Percentiles rank a stretch among this genome's conserved stretches.
phyloP scores from a whole-genome alignment of 2,113 vertebrate genomes.

The Mormyrus lacerda region DNA sequence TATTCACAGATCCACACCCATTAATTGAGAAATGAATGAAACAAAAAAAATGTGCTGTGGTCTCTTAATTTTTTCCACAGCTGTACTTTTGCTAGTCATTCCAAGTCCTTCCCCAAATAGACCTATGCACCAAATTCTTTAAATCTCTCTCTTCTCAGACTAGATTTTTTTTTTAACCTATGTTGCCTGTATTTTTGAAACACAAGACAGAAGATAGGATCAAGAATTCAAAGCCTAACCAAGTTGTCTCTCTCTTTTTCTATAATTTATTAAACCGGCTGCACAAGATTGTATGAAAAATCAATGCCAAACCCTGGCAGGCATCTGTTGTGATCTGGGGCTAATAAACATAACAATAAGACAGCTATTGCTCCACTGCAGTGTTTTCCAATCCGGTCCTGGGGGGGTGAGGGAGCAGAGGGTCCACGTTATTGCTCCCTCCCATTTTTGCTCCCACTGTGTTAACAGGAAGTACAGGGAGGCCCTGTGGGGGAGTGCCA shows the following conservation, averaged over 20 bases:
- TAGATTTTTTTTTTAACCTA: background rate
- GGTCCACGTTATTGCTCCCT: background rate
- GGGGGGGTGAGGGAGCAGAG: background rate
- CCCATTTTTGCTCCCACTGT: background rate
- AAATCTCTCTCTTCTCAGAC: background rate
- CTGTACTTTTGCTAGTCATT: background rate
- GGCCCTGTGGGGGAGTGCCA: slow-evolving; percentile 38
- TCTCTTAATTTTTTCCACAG: too few species aligned
- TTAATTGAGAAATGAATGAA: too few species aligned
- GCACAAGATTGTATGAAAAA: background rate
- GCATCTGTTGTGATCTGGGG: background rate
- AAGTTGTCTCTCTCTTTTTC: background rate
- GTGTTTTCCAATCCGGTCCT: background rate
- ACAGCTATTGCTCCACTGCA: background rate
- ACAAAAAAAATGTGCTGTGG: too few species aligned
- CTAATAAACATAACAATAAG: background rate
- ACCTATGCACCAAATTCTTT: background rate
- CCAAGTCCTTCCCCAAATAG: background rate
- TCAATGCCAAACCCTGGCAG: background rate
- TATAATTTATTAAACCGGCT: background rate
- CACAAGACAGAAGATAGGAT: background rate
- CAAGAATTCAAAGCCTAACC: background rate
- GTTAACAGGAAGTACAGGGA: slow-evolving; percentile 47
- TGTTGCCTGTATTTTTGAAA: background rate
- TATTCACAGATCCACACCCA: too few species aligned